A percentile compares a stretch with the other conserved stretches of the same genome.
These are phyloP conservation scores for Holcopasites calliopsidis DNA, from an alignment of 1,140 invertebrate species.

Conservation along the genomic window DNA sequence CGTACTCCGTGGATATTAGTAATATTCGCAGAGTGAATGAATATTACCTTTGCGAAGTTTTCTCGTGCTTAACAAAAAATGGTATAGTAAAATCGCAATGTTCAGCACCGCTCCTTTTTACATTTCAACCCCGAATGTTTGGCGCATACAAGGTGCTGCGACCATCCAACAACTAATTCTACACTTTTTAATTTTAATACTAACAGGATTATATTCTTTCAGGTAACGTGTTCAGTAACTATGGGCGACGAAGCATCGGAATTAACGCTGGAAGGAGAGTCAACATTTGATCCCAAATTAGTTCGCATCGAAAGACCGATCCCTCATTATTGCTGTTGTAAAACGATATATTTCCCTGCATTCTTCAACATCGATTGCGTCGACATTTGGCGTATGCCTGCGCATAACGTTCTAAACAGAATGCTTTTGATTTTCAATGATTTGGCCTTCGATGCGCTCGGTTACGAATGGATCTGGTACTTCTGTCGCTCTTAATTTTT, in stretches of 20 bases:
- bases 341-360: slow-evolving; percentile 50
- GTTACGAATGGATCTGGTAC: slow-evolving; percentile 68
- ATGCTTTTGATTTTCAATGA: slow-evolving; percentile 67
- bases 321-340: neutral
- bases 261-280: slow-evolving; percentile 57
- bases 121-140: slow-evolving; percentile 65
- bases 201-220: slow-evolving; percentile 1
- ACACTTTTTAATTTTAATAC: slow-evolving; percentile 4
- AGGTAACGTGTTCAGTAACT: slow-evolving; percentile 58
- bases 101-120: slow-evolving; percentile 59
- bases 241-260: slow-evolving; percentile 53
- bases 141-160: slow-evolving; percentile 57
- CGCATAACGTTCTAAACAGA: slow-evolving; percentile 48
- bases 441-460: slow-evolving; percentile 57
- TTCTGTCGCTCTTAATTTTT: neutral
- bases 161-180: neutral
- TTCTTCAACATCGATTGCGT: slow-evolving; percentile 63
- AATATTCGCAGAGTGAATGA: slow-evolving; percentile 56
- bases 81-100: slow-evolving; percentile 43
- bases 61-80: slow-evolving; percentile 56
- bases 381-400: slow-evolving; percentile 36
- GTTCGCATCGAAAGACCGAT: slow-evolving; percentile 1
- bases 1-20: slow-evolving; percentile 54
- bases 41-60: slow-evolving; percentile 55
- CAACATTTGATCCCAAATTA: slow-evolving; percentile 13